Evolutionary conservation across 2,113 vertebrate genomes (phyloP).

Genomic region (Chaetodon auriga): DNA sequence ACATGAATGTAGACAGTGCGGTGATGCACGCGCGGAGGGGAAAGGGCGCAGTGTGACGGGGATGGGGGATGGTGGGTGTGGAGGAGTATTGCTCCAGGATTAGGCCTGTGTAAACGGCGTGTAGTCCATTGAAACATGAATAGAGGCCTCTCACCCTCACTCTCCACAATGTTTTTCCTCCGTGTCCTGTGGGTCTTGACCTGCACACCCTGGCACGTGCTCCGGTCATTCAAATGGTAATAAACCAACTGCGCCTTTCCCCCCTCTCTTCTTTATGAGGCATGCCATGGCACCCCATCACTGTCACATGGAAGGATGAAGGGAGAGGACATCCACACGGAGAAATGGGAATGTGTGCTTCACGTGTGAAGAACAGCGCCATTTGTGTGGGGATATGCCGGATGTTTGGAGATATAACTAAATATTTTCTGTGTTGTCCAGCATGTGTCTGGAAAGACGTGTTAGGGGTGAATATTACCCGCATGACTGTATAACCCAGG

Average conservation of each 20-base stretch:
- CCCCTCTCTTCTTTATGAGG: neutral
- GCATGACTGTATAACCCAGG: slow-evolving; percentile 9
- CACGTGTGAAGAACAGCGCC: too few species aligned
- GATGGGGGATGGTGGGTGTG: neutral
- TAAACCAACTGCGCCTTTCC: slow-evolving; percentile 54
- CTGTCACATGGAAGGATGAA: slow-evolving; percentile 4
- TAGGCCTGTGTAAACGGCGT: slow-evolving; percentile 70
- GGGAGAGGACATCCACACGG: neutral
- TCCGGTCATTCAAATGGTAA: slow-evolving; percentile 76
- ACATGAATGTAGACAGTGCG: neutral
- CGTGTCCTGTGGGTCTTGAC: slow-evolving; percentile 71
- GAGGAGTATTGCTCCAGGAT: slow-evolving; percentile 51
- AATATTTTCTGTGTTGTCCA: slow-evolving; percentile 7
- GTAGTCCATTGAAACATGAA: slow-evolving; percentile 76
- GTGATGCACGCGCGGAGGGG: slow-evolving; percentile 1
- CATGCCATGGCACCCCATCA: slow-evolving; percentile 43
- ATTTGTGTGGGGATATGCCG: neutral
- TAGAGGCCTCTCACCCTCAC: slow-evolving; percentile 61
- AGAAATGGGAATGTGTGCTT: neutral
- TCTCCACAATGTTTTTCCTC: slow-evolving; percentile 60
- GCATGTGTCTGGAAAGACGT: slow-evolving; percentile 34
- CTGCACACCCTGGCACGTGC: slow-evolving; percentile 72
- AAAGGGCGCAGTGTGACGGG: slow-evolving; percentile 9
- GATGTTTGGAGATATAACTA: neutral
- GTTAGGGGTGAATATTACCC: neutral